These are phyloP conservation scores for Hyposoter dolosus DNA, from an alignment of 2,888 invertebrate species.

Conservation along the genomic window DNA sequence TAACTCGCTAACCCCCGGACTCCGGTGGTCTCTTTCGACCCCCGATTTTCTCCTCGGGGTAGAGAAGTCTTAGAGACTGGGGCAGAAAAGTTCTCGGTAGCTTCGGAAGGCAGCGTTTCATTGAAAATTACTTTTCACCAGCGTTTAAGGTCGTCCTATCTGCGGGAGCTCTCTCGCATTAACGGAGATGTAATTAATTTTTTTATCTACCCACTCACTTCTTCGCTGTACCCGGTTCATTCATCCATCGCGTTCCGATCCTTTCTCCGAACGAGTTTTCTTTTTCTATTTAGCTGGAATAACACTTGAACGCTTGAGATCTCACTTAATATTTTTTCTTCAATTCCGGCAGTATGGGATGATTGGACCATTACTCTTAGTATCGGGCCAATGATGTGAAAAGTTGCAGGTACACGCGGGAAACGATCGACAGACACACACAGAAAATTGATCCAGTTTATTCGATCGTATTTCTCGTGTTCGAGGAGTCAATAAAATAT, in stretches of 20 bases:
- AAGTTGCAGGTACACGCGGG: background rate
- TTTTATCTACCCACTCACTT: constrained; percentile 50
- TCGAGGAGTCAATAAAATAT: constrained; percentile 52
- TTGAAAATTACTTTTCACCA: constrained; percentile 73
- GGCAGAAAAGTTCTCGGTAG: constrained; percentile 63
- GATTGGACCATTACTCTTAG: constrained; percentile 19
- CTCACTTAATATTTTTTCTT: constrained; percentile 46
- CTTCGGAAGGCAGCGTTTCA: constrained; percentile 69
- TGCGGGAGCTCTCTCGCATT: constrained; percentile 47
- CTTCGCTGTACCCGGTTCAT: background rate
- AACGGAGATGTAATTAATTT: constrained; percentile 70
- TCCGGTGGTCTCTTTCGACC: constrained; percentile 44
- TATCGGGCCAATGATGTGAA: background rate
- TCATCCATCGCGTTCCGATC: constrained; percentile 14
- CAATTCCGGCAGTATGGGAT: background rate
- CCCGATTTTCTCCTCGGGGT: constrained; percentile 46
- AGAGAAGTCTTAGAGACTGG: constrained; percentile 25
- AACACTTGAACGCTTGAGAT: constrained; percentile 32
- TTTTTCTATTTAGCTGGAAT: constrained; percentile 1
- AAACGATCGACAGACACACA: background rate
- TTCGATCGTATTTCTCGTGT: constrained; percentile 15
- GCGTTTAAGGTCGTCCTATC: constrained; percentile 65
- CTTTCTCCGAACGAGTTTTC: constrained; percentile 3
- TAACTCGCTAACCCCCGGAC: constrained; percentile 63
- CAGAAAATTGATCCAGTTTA: background rate